Conservation (phyloP, 1,140 invertebrate genomes). For the Hypsibius dujardini region DNA sequence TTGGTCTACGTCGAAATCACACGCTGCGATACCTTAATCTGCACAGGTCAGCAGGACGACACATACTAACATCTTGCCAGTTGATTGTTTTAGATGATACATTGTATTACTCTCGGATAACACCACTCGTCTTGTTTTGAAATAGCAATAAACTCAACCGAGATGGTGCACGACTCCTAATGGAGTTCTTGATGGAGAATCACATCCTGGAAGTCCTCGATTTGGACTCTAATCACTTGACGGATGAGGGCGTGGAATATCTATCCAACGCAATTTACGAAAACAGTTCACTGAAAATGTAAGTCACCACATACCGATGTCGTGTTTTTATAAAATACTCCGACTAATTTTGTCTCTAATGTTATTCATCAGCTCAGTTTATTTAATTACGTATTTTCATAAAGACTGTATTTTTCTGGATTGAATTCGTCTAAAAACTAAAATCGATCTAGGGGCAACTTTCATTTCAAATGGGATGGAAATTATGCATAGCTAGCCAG, state of each 20-base stretch:
- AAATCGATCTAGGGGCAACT: no score
- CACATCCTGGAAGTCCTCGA: background rate
- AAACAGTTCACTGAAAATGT: background rate
- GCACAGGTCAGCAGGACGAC: background rate
- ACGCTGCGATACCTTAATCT: slow-evolving; percentile 1
- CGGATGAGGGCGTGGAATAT: slow-evolving; percentile 8
- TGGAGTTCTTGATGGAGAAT: slow-evolving; percentile 5
- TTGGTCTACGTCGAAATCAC: background rate
- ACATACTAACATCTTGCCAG: no score
- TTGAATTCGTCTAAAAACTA: no score
- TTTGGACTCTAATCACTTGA: background rate
- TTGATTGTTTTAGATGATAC: no score
- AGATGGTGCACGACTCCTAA: slow-evolving; percentile 1
- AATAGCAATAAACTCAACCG: background rate
- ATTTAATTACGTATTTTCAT: background rate
- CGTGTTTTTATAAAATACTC: no score
- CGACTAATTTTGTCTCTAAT: background rate
- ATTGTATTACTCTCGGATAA: no score
- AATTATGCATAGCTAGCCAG: no score
- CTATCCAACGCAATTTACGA: background rate
- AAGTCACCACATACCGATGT: background rate
- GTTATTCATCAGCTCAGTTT: background rate
- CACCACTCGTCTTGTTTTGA: background rate
- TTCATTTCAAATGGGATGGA: no score
- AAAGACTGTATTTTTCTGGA: no score